phyloP scores from a whole-genome alignment of 2,888 invertebrate genomes.

The Hymenopus coronatus region DNA sequence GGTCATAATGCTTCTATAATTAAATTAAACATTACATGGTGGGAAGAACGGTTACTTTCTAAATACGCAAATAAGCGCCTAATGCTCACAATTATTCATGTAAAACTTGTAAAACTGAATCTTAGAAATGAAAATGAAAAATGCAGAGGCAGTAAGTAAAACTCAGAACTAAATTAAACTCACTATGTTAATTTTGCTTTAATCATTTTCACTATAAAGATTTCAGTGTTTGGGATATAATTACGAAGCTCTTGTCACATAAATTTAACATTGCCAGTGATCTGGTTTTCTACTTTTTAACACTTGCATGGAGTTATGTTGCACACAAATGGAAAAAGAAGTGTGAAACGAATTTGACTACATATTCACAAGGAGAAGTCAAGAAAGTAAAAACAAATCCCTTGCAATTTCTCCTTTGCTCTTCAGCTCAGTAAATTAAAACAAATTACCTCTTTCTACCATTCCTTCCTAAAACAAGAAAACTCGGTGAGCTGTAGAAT shows the following conservation, averaged over 20 bases:
- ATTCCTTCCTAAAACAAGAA: background rate
- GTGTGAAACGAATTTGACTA: background rate
- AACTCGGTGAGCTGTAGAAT: background rate
- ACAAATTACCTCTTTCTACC: background rate
- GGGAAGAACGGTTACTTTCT: too few species aligned
- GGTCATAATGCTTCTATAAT: too few species aligned
- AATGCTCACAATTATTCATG: background rate
- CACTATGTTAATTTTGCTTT: background rate
- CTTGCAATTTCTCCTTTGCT: background rate
- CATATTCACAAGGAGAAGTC: background rate
- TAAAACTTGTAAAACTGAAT: background rate
- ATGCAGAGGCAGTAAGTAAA: background rate
- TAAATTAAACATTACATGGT: too few species aligned
- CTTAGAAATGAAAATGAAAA: background rate
- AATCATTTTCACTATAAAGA: background rate
- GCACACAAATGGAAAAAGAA: background rate
- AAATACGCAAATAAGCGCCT: background rate
- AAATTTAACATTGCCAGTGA: background rate
- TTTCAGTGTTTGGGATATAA: background rate
- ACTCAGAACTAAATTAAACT: background rate
- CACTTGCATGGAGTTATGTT: background rate
- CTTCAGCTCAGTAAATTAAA: background rate
- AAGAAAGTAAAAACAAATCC: background rate
- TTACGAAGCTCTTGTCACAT: background rate
- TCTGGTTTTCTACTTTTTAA: background rate